Base-by-base conservation (phyloP, 2,113 vertebrate genomes). In the Herpetotheres cachinnans region DNA sequence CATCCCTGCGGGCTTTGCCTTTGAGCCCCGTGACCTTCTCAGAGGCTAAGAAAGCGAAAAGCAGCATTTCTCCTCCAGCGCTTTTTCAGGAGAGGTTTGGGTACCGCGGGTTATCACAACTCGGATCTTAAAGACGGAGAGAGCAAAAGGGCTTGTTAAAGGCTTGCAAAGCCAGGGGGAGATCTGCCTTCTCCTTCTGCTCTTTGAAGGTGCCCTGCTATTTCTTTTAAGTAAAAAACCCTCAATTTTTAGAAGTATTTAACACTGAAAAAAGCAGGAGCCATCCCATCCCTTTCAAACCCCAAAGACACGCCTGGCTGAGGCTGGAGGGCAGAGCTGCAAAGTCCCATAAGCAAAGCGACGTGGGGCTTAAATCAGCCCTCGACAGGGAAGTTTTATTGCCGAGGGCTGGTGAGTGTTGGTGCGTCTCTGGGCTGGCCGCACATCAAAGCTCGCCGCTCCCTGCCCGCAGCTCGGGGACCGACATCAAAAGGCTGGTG, bases 191-290 rank as follows among this genome's bases (percentile, higher is more conserved):
- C 52, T 13, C 21, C 52, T 47, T 7, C 42, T 26, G 66, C 49
- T 38, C 74, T 62, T 49, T 32, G 54, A 30, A 54, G 58, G 24
- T 18, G 26, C 4, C 70, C 49, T 3, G 19, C 0, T 6, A 4
- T 40, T 52, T 36, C 3, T 62, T 56, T 69, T 22, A 29, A 92
- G 82, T 44, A 2, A 36, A 76, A 65, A 61, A 21, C 13, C 13
- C 55, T 3, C 11, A 0, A 1, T 11, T 80, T 81, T 7, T 9
- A 0, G 0, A 40, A 55, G 29, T 1, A 7, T 17, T 71, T 34
- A 56, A 36, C 14, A 2, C 27, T 2, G 30, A 12, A 36, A 82
- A 74, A 81, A 77, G 17, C 56, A 25, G 40, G 36, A 77, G 67
- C 55, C 24, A 6, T 7, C 80, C 58, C 61, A 27, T 18, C 9